Evolutionary conservation across 1,140 invertebrate species (phyloP).

Genomic region (Zaprionus vittiger): DNA sequence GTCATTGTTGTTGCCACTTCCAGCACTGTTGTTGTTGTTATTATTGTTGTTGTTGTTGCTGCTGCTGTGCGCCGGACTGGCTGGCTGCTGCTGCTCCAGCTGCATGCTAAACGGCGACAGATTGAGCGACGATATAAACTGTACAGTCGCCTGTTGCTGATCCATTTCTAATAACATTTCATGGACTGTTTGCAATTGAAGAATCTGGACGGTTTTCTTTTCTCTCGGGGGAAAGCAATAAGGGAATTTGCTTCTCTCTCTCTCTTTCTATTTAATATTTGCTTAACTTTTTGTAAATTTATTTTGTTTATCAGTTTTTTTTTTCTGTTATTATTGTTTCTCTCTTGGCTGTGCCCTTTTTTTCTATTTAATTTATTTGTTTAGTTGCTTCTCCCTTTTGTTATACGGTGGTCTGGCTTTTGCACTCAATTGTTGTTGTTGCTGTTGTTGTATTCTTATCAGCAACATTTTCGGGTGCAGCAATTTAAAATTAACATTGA

Average conservation of each 20-base stretch:
- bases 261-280: slow-evolving; percentile 4
- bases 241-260: background rate
- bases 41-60: slow-evolving; percentile 64
- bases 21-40: slow-evolving; percentile 38
- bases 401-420: slow-evolving; percentile 72
- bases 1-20: slow-evolving; percentile 55
- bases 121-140: slow-evolving; percentile 92
- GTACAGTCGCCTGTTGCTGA: slow-evolving; percentile 90
- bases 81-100: slow-evolving; percentile 88
- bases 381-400: slow-evolving; percentile 28
- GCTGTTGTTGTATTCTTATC: slow-evolving; percentile 50
- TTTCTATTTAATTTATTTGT: slow-evolving; percentile 27
- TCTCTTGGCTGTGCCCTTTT: slow-evolving; percentile 12
- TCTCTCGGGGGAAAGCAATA: background rate
- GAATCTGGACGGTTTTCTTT: slow-evolving; percentile 19
- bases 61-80: slow-evolving; percentile 86
- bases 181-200: slow-evolving; percentile 41
- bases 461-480: slow-evolving; percentile 65
- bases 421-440: slow-evolving; percentile 58
- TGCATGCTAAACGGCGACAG: slow-evolving; percentile 93
- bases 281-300: slow-evolving; percentile 9
- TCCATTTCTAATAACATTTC: slow-evolving; percentile 93
- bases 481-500: slow-evolving; percentile 28
- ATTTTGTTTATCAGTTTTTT: slow-evolving; percentile 1
- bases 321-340: slow-evolving; percentile 13